Conservation (phyloP, 2,888 invertebrate genomes). For the Caenorhabditis sinica region DNA sequence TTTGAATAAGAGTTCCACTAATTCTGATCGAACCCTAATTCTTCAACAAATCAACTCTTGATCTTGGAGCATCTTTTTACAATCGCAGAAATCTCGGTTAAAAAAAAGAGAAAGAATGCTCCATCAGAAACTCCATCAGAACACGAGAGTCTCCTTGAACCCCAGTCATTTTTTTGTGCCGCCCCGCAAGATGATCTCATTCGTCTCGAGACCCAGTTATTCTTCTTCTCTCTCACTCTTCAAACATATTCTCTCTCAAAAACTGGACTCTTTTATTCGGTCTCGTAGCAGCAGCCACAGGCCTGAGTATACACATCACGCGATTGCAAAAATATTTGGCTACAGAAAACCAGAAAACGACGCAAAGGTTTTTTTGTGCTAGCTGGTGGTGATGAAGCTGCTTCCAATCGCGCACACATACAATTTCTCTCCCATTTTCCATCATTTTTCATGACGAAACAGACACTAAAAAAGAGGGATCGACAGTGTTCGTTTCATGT, state of each 20-base stretch:
- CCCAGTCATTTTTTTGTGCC: not conserved
- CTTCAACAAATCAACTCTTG: not conserved
- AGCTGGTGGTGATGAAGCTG: slow-evolving; percentile 34
- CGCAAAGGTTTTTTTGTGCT: slow-evolving; percentile 40
- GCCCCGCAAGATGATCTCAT: slow-evolving; percentile 40
- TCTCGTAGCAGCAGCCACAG: slow-evolving; percentile 41
- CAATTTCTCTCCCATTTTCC: not conserved
- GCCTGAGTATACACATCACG: slow-evolving; percentile 62
- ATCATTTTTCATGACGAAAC: slow-evolving; percentile 41
- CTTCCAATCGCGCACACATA: slow-evolving; percentile 44
- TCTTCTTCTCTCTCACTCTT: slow-evolving; percentile 38
- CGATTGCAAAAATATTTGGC: slow-evolving; percentile 62
- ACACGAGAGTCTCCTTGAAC: slow-evolving; percentile 14
- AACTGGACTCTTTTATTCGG: slow-evolving; percentile 55
- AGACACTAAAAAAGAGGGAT: slow-evolving; percentile 6
- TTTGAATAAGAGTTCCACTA: not conserved
- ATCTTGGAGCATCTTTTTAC: not conserved
- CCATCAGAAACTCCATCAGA: not conserved
- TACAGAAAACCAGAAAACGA: slow-evolving; percentile 60
- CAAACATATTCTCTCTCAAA: slow-evolving; percentile 56
- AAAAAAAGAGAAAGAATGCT: not conserved
- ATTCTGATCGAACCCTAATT: no score
- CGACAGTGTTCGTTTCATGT: slow-evolving; percentile 28
- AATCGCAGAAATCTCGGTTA: not conserved
- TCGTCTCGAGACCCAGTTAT: slow-evolving; percentile 49